Conservation (phyloP, 2,888 invertebrate species). For the Ennomos fuscantarius region DNA sequence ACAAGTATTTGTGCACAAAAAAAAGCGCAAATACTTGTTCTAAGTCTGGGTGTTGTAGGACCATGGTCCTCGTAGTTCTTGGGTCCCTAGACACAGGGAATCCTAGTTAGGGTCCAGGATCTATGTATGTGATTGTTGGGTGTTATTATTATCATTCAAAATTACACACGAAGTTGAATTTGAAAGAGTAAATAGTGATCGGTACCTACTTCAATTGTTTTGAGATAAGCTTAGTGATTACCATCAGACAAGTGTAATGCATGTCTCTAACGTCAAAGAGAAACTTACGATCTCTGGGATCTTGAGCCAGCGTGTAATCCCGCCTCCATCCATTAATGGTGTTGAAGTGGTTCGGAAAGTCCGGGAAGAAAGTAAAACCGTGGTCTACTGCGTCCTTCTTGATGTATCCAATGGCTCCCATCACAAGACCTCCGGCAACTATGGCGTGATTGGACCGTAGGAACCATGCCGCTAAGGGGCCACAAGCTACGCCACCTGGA, state of each 20-base stretch:
- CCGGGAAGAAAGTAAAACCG: slow-evolving; percentile 46
- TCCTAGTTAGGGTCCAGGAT: no score
- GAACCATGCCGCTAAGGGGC: slow-evolving; percentile 64
- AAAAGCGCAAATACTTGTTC: no score
- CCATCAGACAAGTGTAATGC: background rate
- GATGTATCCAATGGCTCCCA: slow-evolving; percentile 57
- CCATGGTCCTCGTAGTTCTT: no score
- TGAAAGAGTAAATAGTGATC: no score
- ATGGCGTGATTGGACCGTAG: slow-evolving; percentile 61
- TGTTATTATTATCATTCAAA: no score
- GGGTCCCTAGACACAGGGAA: no score
- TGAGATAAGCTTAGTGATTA: background rate
- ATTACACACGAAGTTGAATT: no score
- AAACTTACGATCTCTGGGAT: slow-evolving; percentile 63
- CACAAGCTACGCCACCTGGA: slow-evolving; percentile 69
- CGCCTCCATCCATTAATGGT: slow-evolving; percentile 51
- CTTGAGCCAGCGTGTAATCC: slow-evolving; percentile 52
- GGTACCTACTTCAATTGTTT: no score
- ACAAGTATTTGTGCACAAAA: no score
- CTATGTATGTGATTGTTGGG: no score
- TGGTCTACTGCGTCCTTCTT: slow-evolving; percentile 63
- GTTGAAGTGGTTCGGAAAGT: slow-evolving; percentile 46
- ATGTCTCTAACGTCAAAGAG: background rate
- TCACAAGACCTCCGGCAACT: slow-evolving; percentile 56
- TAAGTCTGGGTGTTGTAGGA: no score